phyloP scores from a whole-genome alignment of 2,888 invertebrate genomes.

The Portevinia maculata region DNA sequence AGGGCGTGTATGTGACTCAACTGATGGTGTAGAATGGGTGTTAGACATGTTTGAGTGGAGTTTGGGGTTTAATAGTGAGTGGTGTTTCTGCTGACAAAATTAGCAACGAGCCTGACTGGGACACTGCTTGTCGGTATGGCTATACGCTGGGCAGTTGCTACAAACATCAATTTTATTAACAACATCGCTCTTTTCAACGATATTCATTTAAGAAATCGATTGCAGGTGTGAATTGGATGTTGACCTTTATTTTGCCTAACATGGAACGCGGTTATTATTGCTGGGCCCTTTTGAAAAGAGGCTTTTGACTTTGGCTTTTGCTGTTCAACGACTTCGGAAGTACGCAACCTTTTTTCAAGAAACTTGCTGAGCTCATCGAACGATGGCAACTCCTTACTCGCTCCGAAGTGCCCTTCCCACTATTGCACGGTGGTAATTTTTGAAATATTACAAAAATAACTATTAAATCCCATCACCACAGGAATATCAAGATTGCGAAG shows the following conservation, averaged over 20 bases:
- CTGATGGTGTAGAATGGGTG: too few species aligned
- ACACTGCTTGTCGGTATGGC: neutral
- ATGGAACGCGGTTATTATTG: neutral
- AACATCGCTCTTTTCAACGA: neutral
- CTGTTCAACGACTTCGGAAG: too few species aligned
- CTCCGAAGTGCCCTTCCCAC: too few species aligned
- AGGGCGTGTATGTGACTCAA: too few species aligned
- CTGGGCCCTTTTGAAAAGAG: neutral
- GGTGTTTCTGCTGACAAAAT: conserved; percentile 14
- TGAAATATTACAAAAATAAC: too few species aligned
- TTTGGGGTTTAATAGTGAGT: neutral
- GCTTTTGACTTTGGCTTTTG: neutral
- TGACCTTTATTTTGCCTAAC: neutral
- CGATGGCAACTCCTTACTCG: too few species aligned
- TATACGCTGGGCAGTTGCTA: neutral
- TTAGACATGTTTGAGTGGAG: too few species aligned
- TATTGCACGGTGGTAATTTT: too few species aligned
- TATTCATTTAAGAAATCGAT: neutral
- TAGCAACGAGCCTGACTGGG: conserved; percentile 1
- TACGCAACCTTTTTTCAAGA: too few species aligned
- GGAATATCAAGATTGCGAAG: too few species aligned
- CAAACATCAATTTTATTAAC: neutral
- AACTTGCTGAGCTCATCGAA: too few species aligned
- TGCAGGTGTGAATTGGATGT: conserved; percentile 4
- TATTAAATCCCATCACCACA: too few species aligned